A percentile compares a stretch with the other conserved stretches of the same genome.
Conservation (phyloP, 2,113 vertebrate species). For the Orycteropus afer region DNA sequence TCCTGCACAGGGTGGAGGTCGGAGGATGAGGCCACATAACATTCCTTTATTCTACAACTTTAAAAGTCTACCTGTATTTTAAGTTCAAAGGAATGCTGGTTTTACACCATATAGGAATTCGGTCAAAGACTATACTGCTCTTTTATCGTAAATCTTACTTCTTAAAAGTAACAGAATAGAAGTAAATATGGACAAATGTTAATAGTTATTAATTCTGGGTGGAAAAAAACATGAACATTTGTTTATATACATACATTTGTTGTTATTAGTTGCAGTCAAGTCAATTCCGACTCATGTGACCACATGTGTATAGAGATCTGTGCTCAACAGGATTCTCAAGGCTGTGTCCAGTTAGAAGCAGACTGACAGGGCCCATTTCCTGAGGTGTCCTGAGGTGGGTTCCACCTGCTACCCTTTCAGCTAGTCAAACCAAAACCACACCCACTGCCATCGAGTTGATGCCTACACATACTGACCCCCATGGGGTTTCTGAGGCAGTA, state of each 20-base stretch:
- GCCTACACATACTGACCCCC: too few species aligned
- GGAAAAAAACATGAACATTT: background rate
- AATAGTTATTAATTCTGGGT: background rate
- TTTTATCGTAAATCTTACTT: background rate
- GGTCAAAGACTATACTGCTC: background rate
- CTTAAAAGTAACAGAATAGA: background rate
- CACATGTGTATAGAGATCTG: background rate
- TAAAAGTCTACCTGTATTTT: too few species aligned
- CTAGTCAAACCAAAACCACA: too few species aligned
- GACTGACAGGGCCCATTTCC: background rate
- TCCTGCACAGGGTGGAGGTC: background rate
- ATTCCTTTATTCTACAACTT: too few species aligned
- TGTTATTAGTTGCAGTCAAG: background rate
- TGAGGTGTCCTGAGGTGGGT: background rate
- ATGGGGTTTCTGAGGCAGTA: too few species aligned
- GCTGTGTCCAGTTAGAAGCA: background rate
- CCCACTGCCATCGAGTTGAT: too few species aligned
- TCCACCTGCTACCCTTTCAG: too few species aligned
- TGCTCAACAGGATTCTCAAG: background rate
- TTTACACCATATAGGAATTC: too few species aligned
- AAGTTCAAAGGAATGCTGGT: too few species aligned
- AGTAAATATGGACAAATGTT: background rate
- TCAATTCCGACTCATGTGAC: background rate
- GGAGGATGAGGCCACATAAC: background rate
- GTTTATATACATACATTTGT: background rate